Base-by-base conservation (phyloP, 2,113 vertebrate genomes). In the Gnathonemus echidnorhynchus region DNA sequence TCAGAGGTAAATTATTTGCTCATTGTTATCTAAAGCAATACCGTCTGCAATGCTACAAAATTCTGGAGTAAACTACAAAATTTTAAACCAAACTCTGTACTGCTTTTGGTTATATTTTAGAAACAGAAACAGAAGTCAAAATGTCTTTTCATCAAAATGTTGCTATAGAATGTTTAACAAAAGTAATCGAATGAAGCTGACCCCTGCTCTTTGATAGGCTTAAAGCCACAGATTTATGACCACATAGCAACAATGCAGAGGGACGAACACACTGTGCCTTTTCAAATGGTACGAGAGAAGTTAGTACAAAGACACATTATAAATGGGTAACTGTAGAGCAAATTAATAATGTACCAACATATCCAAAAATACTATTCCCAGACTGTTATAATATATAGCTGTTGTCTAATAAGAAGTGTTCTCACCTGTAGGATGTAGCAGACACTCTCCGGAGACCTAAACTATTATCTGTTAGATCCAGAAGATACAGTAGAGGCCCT, bases 341-440 rank as follows among this genome's bases (percentile, higher is more conserved):
- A 45, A 86, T 86, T 49, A 86, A 86, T 24, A 86, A 86, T 86
- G 84, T 49, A 86, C 45, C 21, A 86, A 49, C 42, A n/a, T 86
- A 49, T 86, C 84, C n/a, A 49, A 6, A 50, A 86, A 86, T 49
- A 49, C 45, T 48, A 48, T 49, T 86, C 84, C 84, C 45, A 48
- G n/a, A 27, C 84, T 0, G 83, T 49, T 49, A 86, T 21, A 49
- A 86, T 42, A 42, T 39, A 77, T 77, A 39, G 74, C 74, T 77
- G 74, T 77, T 77, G 74, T 39, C 74, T 77, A 42, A 39, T 77
- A 19, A 39, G 27, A 77, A 39, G 74, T 5, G 5, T 77, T 77
- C 27, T 42, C 70, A 39, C 42, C 74, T 77, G 35, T 77, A 42
- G 35, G 74, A 77, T 77, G 35, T 77, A 77, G 74, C 74, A 77